Base-by-base conservation (phyloP, 2,888 invertebrate genomes). In the Chamaedrilus cognettii region DNA sequence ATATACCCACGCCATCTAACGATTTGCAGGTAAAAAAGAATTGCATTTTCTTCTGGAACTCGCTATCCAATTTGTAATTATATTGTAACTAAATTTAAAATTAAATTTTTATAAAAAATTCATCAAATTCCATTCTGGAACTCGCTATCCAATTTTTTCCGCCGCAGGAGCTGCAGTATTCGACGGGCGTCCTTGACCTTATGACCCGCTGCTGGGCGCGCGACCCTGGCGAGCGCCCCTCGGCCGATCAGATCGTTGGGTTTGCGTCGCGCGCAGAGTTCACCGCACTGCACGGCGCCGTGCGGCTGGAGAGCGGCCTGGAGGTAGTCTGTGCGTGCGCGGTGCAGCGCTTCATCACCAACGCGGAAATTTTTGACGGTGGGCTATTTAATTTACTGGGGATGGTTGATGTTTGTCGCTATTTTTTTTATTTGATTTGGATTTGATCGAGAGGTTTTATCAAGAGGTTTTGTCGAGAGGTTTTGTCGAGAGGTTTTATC, bases 141-240 rank as follows among this genome's bases (percentile, higher is more conserved):
- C n/a, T n/a, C n/a, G n/a, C n/a, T n/a, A n/a, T n/a, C n/a, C n/a
- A n/a, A n/a, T n/a, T n/a, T n/a, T n/a, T n/a, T n/a, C 19, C 26
- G 15, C 65, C 71, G 34, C 70, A 85, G 83, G 85, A 85, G 60
- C 75, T 84, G 30, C 70, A 78, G 4, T 82, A 80, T 63, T 86
- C 86, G 2, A 80, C 81, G 30, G 92, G 93, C 81, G 89, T 96
- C 80, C 86, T 99, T 64, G 98, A 98, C 84, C 86, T 94, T 60
- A 96, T 99, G 95, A 93, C 94, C 0, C 87, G 94, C 7, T 97
- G 97, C 83, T 99, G 98, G 99, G 89, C 92, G 19, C 94, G 94
- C 64, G 85, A 85, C 55, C 87, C 88, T 0, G 82, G 88, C 78
- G 90, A 91, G 78, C 88, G 99, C 5, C 98, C 98, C 0, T 92